Evolutionary conservation across 2,888 invertebrate genomes (phyloP).

Genomic region (Pseudoips prasinana): DNA sequence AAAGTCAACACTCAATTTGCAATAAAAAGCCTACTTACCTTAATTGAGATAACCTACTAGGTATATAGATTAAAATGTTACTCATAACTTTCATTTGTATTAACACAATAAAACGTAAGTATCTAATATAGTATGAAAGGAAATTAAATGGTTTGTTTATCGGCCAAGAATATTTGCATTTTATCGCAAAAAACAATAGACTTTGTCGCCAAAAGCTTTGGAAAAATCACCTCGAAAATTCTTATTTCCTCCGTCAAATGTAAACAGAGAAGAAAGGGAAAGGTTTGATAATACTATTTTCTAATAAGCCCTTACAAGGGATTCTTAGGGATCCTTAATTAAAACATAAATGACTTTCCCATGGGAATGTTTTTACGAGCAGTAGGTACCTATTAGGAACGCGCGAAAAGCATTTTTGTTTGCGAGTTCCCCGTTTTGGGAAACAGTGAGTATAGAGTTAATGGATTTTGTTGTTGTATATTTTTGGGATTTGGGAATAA

Average conservation of each 20-base stretch:
- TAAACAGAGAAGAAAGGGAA: conserved; percentile 39
- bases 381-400: conserved; percentile 28
- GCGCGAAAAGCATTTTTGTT: conserved; percentile 45
- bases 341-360: conserved; percentile 67
- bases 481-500: no score
- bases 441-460: conserved; percentile 12
- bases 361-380: conserved; percentile 40
- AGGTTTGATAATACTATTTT: conserved; percentile 40
- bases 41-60: no score
- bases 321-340: conserved; percentile 55
- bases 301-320: conserved; percentile 53
- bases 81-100: no score
- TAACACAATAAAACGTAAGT: no score
- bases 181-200: conserved; percentile 7
- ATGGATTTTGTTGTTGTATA: conserved; percentile 1
- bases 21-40: no score
- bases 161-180: no score
- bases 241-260: conserved; percentile 11
- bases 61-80: no score
- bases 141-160: no score
- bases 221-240: conserved; percentile 4
- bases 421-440: conserved; percentile 6
- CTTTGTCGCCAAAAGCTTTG: conserved; percentile 9
- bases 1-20: no score
- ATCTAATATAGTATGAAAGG: no score